These are phyloP conservation scores for Vombatus ursinus DNA, from an alignment of 2,113 vertebrate species.

Conservation along the genomic window DNA sequence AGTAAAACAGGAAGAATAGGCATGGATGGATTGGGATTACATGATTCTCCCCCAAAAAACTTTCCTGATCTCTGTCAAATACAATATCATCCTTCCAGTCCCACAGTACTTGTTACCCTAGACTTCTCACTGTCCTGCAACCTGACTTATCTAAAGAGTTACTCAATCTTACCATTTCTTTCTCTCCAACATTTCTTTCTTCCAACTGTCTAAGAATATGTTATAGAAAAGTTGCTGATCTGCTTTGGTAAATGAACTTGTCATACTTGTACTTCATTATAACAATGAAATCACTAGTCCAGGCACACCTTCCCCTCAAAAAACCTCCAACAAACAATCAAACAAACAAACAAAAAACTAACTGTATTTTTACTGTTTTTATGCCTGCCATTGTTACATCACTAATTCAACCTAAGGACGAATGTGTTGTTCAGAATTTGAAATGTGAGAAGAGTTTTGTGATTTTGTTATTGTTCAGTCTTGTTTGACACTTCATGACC, in stretches of 20 bases:
- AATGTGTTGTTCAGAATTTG: not conserved
- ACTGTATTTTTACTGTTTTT: not conserved
- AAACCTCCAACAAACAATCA: too few species aligned
- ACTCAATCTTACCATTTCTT: not conserved
- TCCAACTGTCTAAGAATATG: not conserved
- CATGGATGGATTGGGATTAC: not conserved
- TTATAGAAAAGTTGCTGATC: not conserved
- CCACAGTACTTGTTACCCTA: not conserved
- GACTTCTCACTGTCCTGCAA: not conserved
- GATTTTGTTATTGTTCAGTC: not conserved
- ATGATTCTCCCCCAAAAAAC: not conserved
- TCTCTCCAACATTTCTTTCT: not conserved
- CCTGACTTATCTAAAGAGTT: not conserved
- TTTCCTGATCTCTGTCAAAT: not conserved
- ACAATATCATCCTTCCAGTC: not conserved
- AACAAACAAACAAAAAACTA: too few species aligned
- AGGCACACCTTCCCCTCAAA: not conserved
- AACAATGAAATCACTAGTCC: not conserved
- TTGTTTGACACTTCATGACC: too few species aligned
- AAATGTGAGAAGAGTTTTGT: not conserved
- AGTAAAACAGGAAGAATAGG: not conserved
- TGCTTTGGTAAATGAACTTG: not conserved
- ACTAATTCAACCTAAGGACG: not conserved
- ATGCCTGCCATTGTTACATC: not conserved
- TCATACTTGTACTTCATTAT: not conserved